These are phyloP conservation scores for Metacarcinus magister DNA, from an alignment of 2,888 invertebrate genomes.

Conservation along the genomic window DNA sequence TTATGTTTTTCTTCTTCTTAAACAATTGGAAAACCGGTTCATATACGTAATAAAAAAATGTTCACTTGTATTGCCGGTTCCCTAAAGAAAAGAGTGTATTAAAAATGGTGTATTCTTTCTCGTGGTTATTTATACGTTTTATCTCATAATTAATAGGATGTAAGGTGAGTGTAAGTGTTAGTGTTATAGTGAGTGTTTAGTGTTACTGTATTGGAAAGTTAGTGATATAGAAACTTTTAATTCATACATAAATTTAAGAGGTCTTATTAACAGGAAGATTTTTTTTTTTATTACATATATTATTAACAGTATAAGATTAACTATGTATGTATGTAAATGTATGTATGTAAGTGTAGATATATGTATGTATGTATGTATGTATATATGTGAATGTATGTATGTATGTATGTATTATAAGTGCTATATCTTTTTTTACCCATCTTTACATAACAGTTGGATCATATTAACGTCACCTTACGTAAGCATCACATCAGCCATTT, in stretches of 20 bases:
- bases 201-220: neutral
- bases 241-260: no score
- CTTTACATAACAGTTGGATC: neutral
- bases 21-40: neutral
- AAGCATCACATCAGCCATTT: neutral
- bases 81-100: no score
- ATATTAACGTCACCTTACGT: neutral
- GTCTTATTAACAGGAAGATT: neutral
- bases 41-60: no score
- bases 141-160: neutral
- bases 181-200: neutral
- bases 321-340: constrained; percentile 74
- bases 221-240: neutral
- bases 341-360: no score
- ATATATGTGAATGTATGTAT: constrained; percentile 45
- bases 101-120: no score
- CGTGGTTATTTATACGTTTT: neutral
- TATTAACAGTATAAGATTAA: constrained; percentile 85
- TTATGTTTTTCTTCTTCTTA: neutral
- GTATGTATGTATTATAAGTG: constrained; percentile 67
- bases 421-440: neutral
- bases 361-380: no score
- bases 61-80: no score
- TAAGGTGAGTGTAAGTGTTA: neutral
- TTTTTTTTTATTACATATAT: neutral